A percentile compares a stretch with the other conserved stretches of the same genome.
Evolutionary conservation across 1,140 invertebrate species (phyloP).

Genomic region (Nixonia krombeini): DNA sequence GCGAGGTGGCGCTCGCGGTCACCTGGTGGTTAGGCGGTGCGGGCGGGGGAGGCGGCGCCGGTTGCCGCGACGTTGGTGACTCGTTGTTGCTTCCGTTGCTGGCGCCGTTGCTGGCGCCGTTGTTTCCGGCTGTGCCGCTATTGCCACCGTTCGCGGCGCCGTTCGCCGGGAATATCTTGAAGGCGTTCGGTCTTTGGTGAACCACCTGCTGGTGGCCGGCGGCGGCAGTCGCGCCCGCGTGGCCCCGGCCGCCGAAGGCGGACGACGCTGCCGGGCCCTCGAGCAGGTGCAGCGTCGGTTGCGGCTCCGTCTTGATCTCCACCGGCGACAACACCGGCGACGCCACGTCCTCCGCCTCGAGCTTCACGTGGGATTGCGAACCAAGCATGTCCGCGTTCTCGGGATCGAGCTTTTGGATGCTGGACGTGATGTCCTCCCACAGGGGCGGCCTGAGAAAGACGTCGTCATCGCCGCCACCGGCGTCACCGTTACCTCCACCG

Average conservation of each 20-base stretch:
- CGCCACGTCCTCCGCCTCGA: conserved; percentile 80
- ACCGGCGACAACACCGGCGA: conserved; percentile 79
- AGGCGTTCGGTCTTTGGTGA: conserved; percentile 52
- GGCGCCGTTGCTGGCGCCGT: conserved; percentile 51
- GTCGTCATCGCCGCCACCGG: conserved; percentile 76
- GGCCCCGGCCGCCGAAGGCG: conserved; percentile 58
- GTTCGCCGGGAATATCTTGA: conserved; percentile 55
- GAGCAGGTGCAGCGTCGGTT: conserved; percentile 72
- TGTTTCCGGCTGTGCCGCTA: conserved; percentile 41
- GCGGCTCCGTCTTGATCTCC: conserved; percentile 80
- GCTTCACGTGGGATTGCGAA: conserved; percentile 75
- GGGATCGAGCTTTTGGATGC: conserved; percentile 89
- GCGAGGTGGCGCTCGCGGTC: conserved; percentile 60
- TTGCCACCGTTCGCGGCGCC: conserved; percentile 43
- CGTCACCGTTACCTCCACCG: no score
- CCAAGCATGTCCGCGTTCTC: conserved; percentile 90
- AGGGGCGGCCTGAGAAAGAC: conserved; percentile 85
- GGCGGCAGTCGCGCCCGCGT: conserved; percentile 32
- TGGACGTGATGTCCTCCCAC: conserved; percentile 91
- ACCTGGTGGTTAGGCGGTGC: conserved; percentile 63
- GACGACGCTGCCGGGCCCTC: conserved; percentile 54
- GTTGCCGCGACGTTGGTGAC: conserved; percentile 52
- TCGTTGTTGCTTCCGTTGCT: conserved; percentile 62
- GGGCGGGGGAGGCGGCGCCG: conserved; percentile 34
- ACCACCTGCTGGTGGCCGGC: conserved; percentile 62